These are phyloP conservation scores for Chlorops oryzae DNA, from an alignment of 1,140 invertebrate species.

Conservation along the genomic window DNA sequence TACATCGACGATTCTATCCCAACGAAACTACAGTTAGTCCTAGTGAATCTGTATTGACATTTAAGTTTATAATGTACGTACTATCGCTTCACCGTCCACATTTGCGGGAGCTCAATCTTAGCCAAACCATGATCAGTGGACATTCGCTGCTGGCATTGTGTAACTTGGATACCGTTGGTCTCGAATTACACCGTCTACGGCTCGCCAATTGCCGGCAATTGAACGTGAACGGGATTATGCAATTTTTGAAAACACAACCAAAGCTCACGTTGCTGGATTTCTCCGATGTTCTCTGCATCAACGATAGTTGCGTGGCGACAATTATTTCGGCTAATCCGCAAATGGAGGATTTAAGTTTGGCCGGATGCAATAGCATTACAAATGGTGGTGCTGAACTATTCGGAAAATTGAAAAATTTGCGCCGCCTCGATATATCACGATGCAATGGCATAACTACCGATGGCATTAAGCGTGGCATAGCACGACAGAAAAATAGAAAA, in stretches of 20 bases:
- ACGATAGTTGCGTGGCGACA: slow-evolving; percentile 54
- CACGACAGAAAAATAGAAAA: slow-evolving; percentile 44
- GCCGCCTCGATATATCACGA: slow-evolving; percentile 59
- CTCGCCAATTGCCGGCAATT: slow-evolving; percentile 61
- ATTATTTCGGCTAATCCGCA: slow-evolving; percentile 55
- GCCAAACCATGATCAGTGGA: slow-evolving; percentile 61
- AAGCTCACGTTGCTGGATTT: slow-evolving; percentile 56
- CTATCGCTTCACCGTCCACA: slow-evolving; percentile 51
- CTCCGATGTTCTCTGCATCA: slow-evolving; percentile 57
- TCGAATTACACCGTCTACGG: slow-evolving; percentile 55
- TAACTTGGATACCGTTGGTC: slow-evolving; percentile 45
- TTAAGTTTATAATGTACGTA: slow-evolving; percentile 58
- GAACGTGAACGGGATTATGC: slow-evolving; percentile 54
- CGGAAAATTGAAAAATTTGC: slow-evolving; percentile 52
- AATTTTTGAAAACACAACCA: slow-evolving; percentile 54
- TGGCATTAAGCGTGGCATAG: slow-evolving; percentile 56
- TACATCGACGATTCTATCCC: slow-evolving; percentile 62
- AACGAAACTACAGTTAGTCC: slow-evolving; percentile 35
- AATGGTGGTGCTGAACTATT: slow-evolving; percentile 55
- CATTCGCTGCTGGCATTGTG: slow-evolving; percentile 53
- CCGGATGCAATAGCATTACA: slow-evolving; percentile 57
- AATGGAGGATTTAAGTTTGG: slow-evolving; percentile 54
- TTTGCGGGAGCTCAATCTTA: slow-evolving; percentile 58
- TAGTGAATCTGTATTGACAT: slow-evolving; percentile 62
- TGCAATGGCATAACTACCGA: slow-evolving; percentile 58